These are phyloP conservation scores for Urophycis tenuis DNA, from an alignment of 2,797 vertebrate species.

Conservation along the genomic window DNA sequence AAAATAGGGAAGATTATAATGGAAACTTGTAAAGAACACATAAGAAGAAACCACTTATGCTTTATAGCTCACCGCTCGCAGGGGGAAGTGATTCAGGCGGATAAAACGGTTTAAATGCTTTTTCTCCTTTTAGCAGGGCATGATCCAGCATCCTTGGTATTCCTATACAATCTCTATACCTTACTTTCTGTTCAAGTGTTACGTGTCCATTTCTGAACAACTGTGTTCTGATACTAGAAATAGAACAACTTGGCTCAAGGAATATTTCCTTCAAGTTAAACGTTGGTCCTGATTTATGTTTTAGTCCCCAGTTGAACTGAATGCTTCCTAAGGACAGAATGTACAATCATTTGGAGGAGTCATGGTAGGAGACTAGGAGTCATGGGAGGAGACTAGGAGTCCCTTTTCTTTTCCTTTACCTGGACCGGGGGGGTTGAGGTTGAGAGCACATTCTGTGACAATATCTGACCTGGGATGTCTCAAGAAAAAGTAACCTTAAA, in stretches of 20 bases:
- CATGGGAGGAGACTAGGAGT: no score
- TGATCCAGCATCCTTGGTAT: constrained; percentile 44
- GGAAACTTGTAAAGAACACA: constrained; percentile 65
- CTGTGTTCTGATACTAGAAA: background rate
- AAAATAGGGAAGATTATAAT: constrained; percentile 59
- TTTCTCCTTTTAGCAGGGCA: constrained; percentile 42
- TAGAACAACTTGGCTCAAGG: background rate
- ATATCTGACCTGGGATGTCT: background rate
- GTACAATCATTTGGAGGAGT: background rate
- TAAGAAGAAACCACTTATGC: constrained; percentile 65
- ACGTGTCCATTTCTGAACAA: background rate
- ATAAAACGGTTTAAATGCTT: constrained; percentile 48
- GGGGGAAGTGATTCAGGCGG: constrained; percentile 59
- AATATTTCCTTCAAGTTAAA: no score
- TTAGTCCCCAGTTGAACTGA: background rate
- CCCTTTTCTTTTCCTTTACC: background rate
- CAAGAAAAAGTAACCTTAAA: background rate
- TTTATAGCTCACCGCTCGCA: constrained; percentile 52
- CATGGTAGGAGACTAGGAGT: background rate
- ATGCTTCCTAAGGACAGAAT: background rate
- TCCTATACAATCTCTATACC: constrained; percentile 17
- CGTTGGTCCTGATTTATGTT: no score
- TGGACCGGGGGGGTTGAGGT: background rate
- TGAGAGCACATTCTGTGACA: background rate
- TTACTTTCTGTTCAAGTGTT: background rate